Conservation (phyloP, 1,140 invertebrate genomes). For the Eupristina koningsbergeri region DNA sequence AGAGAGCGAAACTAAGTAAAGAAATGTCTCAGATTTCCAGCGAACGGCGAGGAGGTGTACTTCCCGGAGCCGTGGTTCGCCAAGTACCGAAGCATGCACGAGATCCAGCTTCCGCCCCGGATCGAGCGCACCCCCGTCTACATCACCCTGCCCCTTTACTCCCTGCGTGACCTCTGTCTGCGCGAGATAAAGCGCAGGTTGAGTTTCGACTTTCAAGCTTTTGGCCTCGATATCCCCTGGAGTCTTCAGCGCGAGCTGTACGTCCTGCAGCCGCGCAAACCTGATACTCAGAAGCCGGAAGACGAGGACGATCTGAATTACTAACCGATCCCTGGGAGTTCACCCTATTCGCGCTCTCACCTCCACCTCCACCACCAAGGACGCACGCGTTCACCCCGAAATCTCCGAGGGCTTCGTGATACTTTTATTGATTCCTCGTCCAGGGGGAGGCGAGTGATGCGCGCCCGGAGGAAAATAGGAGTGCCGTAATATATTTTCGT, state of each 20-base stretch:
- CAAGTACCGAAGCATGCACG: slow-evolving; percentile 46
- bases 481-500: too few relatives aligned
- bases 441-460: too few relatives aligned
- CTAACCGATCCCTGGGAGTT: not conserved
- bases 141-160: slow-evolving; percentile 67
- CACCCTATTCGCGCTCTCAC: too few relatives aligned
- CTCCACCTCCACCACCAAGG: not conserved
- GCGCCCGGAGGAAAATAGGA: too few relatives aligned
- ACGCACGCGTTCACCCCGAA: not conserved
- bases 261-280: slow-evolving; percentile 52
- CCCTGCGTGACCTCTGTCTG: slow-evolving; percentile 64
- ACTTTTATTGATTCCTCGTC: too few relatives aligned
- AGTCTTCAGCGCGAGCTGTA: slow-evolving; percentile 61
- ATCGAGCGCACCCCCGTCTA: slow-evolving; percentile 58
- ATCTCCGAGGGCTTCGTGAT: too few relatives aligned
- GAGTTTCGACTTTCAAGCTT: slow-evolving; percentile 64
- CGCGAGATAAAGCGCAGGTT: slow-evolving; percentile 60
- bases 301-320: not conserved
- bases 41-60: slow-evolving; percentile 66
- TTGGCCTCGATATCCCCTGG: slow-evolving; percentile 61
- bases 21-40: slow-evolving; percentile 59
- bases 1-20: not conserved
- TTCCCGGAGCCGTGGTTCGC: slow-evolving; percentile 59
- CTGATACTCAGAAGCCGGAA: too few relatives aligned
- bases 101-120: slow-evolving; percentile 46